Evolutionary conservation across 1,140 invertebrate species (phyloP).

Genomic region (Proctacanthus coquilletti): DNA sequence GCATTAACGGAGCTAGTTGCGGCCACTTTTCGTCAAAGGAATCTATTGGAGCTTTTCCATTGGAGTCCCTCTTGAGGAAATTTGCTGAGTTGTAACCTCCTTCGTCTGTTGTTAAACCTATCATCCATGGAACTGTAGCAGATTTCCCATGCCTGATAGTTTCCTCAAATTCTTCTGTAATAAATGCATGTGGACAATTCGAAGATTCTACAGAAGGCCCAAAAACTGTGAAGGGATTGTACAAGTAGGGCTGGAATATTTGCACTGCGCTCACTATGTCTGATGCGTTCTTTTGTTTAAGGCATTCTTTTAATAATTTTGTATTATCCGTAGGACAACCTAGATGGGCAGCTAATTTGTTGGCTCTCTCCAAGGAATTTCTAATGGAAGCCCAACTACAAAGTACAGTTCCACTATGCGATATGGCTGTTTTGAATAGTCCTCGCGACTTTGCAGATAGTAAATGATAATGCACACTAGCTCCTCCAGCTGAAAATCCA

Average conservation of each 20-base stretch:
- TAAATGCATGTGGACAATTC: slow-evolving; percentile 28
- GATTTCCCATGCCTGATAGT: slow-evolving; percentile 33
- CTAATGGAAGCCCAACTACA: slow-evolving; percentile 30
- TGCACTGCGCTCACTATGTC: slow-evolving; percentile 13
- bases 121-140: slow-evolving; percentile 36
- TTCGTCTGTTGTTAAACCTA: slow-evolving; percentile 34
- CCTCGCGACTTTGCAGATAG: slow-evolving; percentile 31
- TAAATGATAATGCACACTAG: slow-evolving; percentile 45
- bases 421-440: slow-evolving; percentile 20
- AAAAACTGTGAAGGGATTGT: slow-evolving; percentile 42
- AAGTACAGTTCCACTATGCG: slow-evolving; percentile 19
- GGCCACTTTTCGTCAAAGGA: slow-evolving; percentile 13
- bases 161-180: slow-evolving; percentile 31
- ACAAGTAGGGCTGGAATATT: slow-evolving; percentile 29
- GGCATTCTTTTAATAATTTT: slow-evolving; percentile 35
- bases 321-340: slow-evolving; percentile 34
- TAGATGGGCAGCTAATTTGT: slow-evolving; percentile 35
- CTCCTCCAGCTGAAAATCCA: slow-evolving; percentile 40
- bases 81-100: slow-evolving; percentile 35
- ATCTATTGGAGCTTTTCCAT: slow-evolving; percentile 6
- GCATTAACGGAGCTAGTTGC: slow-evolving; percentile 10
- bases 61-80: slow-evolving; percentile 3
- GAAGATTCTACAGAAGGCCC: slow-evolving; percentile 35
- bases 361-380: slow-evolving; percentile 35
- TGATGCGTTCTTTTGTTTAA: slow-evolving; percentile 32